Evolutionary conservation across 2,113 vertebrate genomes (phyloP).

Genomic region (Abramis brama): DNA sequence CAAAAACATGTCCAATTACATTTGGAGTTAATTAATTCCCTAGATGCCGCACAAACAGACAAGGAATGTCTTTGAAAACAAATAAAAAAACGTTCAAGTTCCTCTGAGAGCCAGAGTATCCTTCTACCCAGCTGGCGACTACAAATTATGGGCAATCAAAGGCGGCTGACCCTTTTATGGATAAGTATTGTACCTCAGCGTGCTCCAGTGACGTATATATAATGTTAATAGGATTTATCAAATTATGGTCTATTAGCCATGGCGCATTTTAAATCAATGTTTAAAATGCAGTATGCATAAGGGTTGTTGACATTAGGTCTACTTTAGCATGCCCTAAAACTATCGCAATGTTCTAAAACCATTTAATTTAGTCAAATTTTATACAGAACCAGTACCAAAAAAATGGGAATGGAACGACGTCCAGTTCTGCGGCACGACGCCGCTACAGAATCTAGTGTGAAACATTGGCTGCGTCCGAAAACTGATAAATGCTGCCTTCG

Average conservation of each 20-base stretch:
- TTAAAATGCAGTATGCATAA: not conserved
- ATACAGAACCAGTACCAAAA: not conserved
- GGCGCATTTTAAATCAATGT: not conserved
- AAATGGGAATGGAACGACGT: not conserved
- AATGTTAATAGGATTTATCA: not conserved
- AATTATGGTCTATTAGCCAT: slow-evolving; percentile 5
- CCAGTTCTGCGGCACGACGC: too few species aligned
- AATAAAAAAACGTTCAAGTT: slow-evolving; percentile 27
- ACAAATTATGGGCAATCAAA: not conserved
- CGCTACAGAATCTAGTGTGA: not conserved
- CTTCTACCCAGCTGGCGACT: not conserved
- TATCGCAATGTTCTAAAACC: not conserved
- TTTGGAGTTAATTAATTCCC: slow-evolving; percentile 34
- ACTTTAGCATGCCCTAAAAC: not conserved
- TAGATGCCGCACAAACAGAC: not conserved
- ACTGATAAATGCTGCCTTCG: too few species aligned
- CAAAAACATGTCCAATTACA: not conserved
- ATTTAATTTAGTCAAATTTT: not conserved
- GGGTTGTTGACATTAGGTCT: not conserved
- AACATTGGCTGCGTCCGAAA: not conserved
- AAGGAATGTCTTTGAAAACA: slow-evolving; percentile 44
- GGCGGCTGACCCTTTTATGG: not conserved
- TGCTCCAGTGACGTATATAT: not conserved
- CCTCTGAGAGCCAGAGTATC: slow-evolving; percentile 11
- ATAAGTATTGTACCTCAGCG: not conserved